These are phyloP conservation scores for Aphis gossypii DNA, from an alignment of 1,140 invertebrate genomes.

Conservation along the genomic window DNA sequence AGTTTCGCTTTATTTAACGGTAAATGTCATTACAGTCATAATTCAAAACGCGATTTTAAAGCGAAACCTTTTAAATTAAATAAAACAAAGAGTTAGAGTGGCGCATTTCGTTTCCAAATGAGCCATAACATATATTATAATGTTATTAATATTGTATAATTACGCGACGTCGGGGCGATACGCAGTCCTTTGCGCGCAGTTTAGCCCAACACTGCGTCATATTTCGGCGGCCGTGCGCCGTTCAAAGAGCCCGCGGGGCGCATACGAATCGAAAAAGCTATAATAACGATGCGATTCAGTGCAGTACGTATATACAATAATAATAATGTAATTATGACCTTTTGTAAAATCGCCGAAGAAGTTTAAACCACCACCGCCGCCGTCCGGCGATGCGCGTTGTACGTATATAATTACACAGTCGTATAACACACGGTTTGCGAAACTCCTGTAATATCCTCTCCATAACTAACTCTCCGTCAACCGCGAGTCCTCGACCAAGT, in stretches of 20 bases:
- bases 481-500: neutral
- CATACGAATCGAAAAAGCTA: neutral
- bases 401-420: neutral
- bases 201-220: neutral
- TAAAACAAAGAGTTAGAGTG: neutral
- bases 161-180: neutral
- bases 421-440: neutral
- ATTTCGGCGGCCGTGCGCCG: neutral
- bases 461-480: neutral
- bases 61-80: neutral
- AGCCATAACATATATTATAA: neutral
- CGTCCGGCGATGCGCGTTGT: no score
- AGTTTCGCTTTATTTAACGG: neutral
- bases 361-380: neutral
- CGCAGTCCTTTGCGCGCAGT: no score
- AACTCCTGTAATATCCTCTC: neutral
- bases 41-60: neutral
- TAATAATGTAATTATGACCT: neutral
- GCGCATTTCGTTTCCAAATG: neutral
- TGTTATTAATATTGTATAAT: neutral
- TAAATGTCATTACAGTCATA: neutral
- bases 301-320: no score
- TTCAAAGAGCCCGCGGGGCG: no score
- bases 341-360: neutral
- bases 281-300: no score